Evolutionary conservation across 2,797 vertebrate genomes (phyloP).

Genomic region (Spinibarbus caldwelli): DNA sequence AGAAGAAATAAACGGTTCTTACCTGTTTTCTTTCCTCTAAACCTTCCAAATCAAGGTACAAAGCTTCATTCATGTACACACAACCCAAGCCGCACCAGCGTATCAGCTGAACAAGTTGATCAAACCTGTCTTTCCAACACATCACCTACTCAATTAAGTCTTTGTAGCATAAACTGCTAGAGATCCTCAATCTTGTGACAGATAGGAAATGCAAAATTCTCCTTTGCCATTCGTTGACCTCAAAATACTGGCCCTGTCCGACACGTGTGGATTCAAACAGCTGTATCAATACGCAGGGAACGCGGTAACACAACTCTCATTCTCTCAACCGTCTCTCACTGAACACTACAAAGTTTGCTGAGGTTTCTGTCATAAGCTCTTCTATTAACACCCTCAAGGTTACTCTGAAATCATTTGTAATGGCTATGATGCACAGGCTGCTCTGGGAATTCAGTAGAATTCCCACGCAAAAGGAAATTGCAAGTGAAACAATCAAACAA

Average conservation of each 20-base stretch:
- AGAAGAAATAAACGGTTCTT: not conserved
- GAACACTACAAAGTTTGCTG: not conserved
- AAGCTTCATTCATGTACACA: slow-evolving; percentile 24
- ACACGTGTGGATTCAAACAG: slow-evolving; percentile 42
- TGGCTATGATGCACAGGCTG: not conserved
- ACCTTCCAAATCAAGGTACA: not conserved
- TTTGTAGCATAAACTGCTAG: not conserved
- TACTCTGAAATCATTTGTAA: not conserved
- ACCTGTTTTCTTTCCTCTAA: slow-evolving; percentile 34
- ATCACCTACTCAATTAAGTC: slow-evolving; percentile 10
- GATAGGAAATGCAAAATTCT: not conserved
- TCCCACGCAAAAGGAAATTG: slow-evolving; percentile 30
- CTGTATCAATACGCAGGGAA: slow-evolving; percentile 49
- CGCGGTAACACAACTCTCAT: not conserved
- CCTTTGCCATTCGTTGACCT: slow-evolving; percentile 24
- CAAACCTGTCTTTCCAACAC: slow-evolving; percentile 36
- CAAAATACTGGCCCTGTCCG: slow-evolving; percentile 7
- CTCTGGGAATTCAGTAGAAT: no score
- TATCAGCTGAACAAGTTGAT: slow-evolving; percentile 31
- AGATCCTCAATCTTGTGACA: slow-evolving; percentile 7
- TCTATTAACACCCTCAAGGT: not conserved
- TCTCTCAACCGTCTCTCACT: slow-evolving; percentile 3
- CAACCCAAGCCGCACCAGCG: slow-evolving; percentile 26
- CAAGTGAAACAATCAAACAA: slow-evolving; percentile 8
- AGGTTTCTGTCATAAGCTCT: no score